Evolutionary conservation across 1,140 invertebrate species (phyloP), one percentile per base, ranked within the genome.

Genomic region (Drosophila ohnishii): DNA sequence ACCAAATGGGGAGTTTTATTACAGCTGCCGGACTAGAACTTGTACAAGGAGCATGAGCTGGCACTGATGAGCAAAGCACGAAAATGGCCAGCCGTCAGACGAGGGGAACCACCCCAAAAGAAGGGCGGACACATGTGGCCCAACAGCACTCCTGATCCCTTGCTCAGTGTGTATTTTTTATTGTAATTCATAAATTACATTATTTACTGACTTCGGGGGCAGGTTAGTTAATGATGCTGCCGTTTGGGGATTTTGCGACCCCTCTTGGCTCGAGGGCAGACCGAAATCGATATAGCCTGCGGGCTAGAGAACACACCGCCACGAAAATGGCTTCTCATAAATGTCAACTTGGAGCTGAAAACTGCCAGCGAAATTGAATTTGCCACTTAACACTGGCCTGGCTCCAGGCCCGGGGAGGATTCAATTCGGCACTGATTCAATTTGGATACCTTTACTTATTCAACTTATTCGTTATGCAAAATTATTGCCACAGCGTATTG

Each of bases 1-100:
- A 83, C 71, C 80, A 84, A 84, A 84, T 83, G 80, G 80, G 80
- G 72, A 83, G 80, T 84, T 84, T 84, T 83, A 84, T 84, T 84
- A 84, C 80, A 65, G 50, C 39, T 40, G 40, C 37, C 22, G 47
- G 35, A 67, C 61, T 50, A 64, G 64, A 9, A 22, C 47, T 30
- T 25, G 30, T 6, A 4, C n/a, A 53, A 14, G 22, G 16, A 51
- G 34, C 35, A 61, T 40, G 28, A 63, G 45, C 65, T 50, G 62
- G 59, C 65, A 83, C 77, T 78, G 80, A 83, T 82, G 80, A 83
- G 70, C 58, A 59, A 75, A 71, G 80, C 79, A 78, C 44, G 78
- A 80, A 75, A 78, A 58, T 71, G 40, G 53, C 62, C 51, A 57
- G 57, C 44, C 45, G 11, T 28, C 1, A 16, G 4, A 7, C 19